Conservation (phyloP, 1,140 invertebrate species). For the Phthorimaea operculella region DNA sequence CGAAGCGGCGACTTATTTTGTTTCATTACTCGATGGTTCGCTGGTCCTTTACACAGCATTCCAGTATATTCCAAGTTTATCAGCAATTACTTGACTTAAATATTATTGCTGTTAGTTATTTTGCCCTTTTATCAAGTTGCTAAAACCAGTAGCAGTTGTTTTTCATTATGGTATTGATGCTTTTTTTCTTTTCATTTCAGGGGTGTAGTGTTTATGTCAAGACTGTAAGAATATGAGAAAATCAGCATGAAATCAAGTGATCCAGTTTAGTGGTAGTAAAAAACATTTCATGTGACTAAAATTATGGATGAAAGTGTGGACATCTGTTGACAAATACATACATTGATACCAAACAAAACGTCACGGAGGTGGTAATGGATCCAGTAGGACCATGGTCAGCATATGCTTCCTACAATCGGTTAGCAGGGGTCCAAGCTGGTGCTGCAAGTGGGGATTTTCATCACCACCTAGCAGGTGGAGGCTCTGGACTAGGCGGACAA, state of each 20-base stretch:
- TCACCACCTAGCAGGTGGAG: conserved; percentile 70
- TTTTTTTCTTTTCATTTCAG: conserved; percentile 49
- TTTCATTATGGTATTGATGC: conserved; percentile 18
- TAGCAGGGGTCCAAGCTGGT: conserved; percentile 71
- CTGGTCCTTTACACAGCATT: not conserved
- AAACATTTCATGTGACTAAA: conserved; percentile 43
- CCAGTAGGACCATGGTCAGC: conserved; percentile 81
- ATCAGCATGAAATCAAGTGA: conserved; percentile 45
- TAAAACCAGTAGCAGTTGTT: conserved; percentile 11
- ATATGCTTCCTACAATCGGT: conserved; percentile 79
- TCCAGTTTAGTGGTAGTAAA: conserved; percentile 45
- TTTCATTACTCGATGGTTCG: not conserved
- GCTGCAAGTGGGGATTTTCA: conserved; percentile 72
- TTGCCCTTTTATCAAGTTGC: too few relatives aligned
- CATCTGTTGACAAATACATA: conserved; percentile 58
- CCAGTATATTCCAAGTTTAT: too few relatives aligned
- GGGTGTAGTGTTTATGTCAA: conserved; percentile 38
- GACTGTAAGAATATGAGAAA: conserved; percentile 22
- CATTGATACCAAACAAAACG: conserved; percentile 49
- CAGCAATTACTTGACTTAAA: too few relatives aligned
- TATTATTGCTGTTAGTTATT: too few relatives aligned
- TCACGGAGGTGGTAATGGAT: conserved; percentile 74
- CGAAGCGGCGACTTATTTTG: conserved; percentile 55
- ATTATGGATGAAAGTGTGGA: conserved; percentile 67
- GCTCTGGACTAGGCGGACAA: conserved; percentile 62